Evolutionary conservation across 2,888 invertebrate species (phyloP).

Genomic region (Petrolisthes manimaculis): DNA sequence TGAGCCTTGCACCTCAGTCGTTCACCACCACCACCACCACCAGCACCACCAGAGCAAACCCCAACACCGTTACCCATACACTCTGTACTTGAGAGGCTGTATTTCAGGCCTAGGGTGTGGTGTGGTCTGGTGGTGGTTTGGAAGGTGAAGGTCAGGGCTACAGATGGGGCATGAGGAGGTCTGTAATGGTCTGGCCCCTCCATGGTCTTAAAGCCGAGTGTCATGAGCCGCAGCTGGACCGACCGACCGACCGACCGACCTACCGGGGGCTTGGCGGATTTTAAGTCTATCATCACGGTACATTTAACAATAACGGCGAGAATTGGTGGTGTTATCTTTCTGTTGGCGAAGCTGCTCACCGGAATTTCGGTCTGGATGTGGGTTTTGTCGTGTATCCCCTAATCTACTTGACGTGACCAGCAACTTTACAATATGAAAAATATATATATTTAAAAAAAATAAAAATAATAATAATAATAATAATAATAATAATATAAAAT

Average conservation of each 20-base stretch:
- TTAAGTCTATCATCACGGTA: conserved; percentile 9
- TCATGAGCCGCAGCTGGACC: conserved; percentile 14
- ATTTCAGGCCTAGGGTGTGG: neutral
- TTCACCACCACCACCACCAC: too few species aligned
- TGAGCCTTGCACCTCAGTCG: too few species aligned
- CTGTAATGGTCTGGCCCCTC: neutral
- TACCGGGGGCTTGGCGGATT: neutral
- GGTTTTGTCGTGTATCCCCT: too few species aligned
- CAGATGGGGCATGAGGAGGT: neutral
- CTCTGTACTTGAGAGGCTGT: too few species aligned
- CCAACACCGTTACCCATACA: too few species aligned
- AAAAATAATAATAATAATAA: neutral
- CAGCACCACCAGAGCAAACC: too few species aligned
- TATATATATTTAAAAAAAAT: neutral
- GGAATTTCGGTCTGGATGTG: neutral
- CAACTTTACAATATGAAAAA: neutral
- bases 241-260: neutral
- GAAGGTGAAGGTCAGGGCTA: conserved; percentile 25
- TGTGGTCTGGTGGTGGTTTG: neutral
- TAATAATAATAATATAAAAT: neutral
- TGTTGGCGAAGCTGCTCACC: neutral
- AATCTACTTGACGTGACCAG: neutral
- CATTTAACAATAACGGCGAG: neutral
- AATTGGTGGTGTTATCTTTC: conserved; percentile 7
- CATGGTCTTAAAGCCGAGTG: conserved; percentile 33